Evolutionary conservation across 1,140 invertebrate genomes (phyloP).

Genomic region (Asobara japonica): DNA sequence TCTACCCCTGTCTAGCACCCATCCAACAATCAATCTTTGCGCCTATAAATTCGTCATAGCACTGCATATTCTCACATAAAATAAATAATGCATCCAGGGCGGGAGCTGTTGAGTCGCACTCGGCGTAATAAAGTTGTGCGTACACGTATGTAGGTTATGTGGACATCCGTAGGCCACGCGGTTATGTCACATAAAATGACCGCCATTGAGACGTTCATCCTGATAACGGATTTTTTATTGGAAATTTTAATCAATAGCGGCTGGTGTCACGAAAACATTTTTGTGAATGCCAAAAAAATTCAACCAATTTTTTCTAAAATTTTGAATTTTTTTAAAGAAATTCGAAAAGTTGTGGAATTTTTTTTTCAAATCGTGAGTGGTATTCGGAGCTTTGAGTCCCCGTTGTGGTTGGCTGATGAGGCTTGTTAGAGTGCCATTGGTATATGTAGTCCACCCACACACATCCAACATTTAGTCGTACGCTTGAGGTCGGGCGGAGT

Average conservation of each 20-base stretch:
- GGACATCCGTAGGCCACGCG: not conserved
- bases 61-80: slow-evolving; percentile 23
- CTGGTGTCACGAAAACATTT: too few species aligned
- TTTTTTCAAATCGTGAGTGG: too few species aligned
- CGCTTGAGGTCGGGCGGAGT: slow-evolving; percentile 20
- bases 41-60: slow-evolving; percentile 25
- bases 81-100: slow-evolving; percentile 26
- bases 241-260: too few species aligned
- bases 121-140: not conserved
- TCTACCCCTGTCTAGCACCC: not conserved
- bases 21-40: slow-evolving; percentile 28
- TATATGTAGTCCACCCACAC: not conserved
- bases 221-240: not conserved
- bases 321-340: too few species aligned
- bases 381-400: not conserved
- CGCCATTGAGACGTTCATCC: not conserved
- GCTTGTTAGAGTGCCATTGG: not conserved
- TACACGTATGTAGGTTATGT: not conserved
- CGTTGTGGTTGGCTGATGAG: slow-evolving; percentile 1
- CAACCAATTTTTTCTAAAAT: too few species aligned
- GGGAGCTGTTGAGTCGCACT: not conserved
- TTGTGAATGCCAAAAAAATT: too few species aligned
- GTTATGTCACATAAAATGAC: not conserved
- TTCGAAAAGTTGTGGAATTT: too few species aligned
- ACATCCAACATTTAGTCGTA: not conserved